phyloP scores from a whole-genome alignment of 2,888 invertebrate species.

The Sicus ferrugineus region DNA sequence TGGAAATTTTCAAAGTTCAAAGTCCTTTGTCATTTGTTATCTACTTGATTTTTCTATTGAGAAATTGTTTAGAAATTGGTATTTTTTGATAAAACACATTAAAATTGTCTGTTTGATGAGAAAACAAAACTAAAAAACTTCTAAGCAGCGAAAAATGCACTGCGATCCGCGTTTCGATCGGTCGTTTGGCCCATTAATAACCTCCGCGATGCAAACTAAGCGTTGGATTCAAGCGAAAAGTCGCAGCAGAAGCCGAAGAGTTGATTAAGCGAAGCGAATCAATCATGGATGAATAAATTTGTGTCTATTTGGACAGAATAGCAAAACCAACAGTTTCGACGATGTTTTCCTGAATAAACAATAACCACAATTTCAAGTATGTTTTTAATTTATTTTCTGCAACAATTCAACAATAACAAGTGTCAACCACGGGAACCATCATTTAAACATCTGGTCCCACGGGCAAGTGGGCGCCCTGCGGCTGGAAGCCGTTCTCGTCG shows the following conservation, averaged over 20 bases:
- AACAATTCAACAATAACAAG: conserved; percentile 33
- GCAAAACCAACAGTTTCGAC: no score
- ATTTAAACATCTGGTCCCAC: conserved; percentile 32
- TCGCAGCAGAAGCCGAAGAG: no score
- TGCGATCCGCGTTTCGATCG: no score
- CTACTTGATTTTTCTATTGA: no score
- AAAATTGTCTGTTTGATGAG: background rate
- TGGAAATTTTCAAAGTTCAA: background rate
- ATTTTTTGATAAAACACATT: background rate
- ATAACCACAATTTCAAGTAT: no score
- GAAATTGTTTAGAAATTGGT: background rate
- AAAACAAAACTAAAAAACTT: background rate
- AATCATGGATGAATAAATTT: background rate
- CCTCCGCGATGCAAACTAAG: no score
- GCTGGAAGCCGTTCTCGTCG: conserved; percentile 45
- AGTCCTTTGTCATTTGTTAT: background rate
- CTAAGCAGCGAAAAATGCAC: background rate
- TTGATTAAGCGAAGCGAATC: background rate
- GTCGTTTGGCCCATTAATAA: background rate
- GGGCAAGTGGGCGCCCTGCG: conserved; percentile 41
- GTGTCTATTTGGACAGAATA: background rate
- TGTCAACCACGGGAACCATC: no score
- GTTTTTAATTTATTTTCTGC: conserved; percentile 39
- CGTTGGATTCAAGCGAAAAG: background rate
- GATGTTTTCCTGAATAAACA: no score